Evolutionary conservation across 2,113 vertebrate species (phyloP).

Genomic region (Pithys albifrons): DNA sequence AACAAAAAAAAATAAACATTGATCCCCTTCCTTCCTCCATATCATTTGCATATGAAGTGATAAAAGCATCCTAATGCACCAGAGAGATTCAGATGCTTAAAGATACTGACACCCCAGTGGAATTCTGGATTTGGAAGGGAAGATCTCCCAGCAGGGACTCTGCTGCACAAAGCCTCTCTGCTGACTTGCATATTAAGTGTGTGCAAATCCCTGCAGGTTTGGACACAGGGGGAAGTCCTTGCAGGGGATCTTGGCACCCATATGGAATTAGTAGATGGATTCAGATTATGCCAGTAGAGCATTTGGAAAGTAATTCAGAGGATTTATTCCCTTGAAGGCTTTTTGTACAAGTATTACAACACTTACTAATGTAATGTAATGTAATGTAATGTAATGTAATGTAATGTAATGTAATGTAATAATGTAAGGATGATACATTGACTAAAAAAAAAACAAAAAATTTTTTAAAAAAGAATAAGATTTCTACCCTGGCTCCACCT

Average conservation of each 20-base stretch:
- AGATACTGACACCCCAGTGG: not conserved
- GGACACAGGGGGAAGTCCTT: not conserved
- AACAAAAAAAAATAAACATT: not conserved
- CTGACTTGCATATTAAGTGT: not conserved
- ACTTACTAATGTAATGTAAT: not conserved
- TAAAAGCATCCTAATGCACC: not conserved
- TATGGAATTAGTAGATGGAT: not conserved
- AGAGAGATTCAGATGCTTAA: not conserved
- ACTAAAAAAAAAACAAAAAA: not conserved
- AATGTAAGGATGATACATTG: not conserved
- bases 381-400: too few species aligned
- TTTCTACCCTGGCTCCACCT: not conserved
- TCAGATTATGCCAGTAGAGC: not conserved
- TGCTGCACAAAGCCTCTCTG: not conserved
- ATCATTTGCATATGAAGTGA: not conserved
- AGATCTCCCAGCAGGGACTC: not conserved
- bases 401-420: too few species aligned
- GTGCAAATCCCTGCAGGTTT: not conserved
- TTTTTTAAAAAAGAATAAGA: not conserved
- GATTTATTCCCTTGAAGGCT: not conserved
- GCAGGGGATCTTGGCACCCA: not conserved
- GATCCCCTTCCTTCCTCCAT: not conserved
- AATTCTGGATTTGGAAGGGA: not conserved
- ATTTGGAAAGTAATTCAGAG: not conserved
- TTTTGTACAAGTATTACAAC: not conserved